A percentile compares a stretch with the other conserved stretches of the same genome.
Conservation (phyloP, 2,113 vertebrate species). For the Haemorhous mexicanus region DNA sequence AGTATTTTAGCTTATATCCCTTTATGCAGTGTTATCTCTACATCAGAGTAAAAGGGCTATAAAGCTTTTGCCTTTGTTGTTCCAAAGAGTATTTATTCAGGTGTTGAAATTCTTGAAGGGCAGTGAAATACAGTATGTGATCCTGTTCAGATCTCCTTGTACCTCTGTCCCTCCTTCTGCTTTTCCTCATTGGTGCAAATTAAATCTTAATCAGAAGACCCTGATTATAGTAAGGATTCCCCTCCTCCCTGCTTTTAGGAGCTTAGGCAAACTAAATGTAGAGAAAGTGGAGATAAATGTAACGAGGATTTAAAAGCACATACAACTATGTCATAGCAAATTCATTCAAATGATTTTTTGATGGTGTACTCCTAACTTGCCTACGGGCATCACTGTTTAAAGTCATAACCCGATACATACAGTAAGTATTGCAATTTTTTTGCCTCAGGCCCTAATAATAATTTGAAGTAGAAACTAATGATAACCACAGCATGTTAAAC, state of each 20-base stretch:
- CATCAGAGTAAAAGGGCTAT: background rate
- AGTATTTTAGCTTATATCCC: background rate
- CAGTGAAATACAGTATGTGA: background rate
- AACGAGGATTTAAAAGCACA: background rate
- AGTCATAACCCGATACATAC: background rate
- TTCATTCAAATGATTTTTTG: background rate
- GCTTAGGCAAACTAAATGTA: background rate
- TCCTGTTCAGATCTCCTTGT: background rate
- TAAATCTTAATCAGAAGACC: conserved; percentile 1
- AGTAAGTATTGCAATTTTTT: background rate
- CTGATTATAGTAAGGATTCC: background rate
- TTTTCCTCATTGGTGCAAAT: background rate
- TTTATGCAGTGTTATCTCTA: background rate
- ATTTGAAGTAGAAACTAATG: background rate
- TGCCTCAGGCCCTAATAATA: background rate
- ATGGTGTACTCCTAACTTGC: background rate
- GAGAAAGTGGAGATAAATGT: background rate
- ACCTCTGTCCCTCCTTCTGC: background rate
- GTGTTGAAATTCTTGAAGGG: background rate
- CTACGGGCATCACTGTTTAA: background rate
- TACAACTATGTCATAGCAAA: background rate
- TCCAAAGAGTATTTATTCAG: background rate
- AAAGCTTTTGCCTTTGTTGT: background rate
- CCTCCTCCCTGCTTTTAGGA: background rate
- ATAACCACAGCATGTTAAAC: background rate